Evolutionary conservation across 2,888 invertebrate species (phyloP).

Genomic region (Hylaea fasciaria): DNA sequence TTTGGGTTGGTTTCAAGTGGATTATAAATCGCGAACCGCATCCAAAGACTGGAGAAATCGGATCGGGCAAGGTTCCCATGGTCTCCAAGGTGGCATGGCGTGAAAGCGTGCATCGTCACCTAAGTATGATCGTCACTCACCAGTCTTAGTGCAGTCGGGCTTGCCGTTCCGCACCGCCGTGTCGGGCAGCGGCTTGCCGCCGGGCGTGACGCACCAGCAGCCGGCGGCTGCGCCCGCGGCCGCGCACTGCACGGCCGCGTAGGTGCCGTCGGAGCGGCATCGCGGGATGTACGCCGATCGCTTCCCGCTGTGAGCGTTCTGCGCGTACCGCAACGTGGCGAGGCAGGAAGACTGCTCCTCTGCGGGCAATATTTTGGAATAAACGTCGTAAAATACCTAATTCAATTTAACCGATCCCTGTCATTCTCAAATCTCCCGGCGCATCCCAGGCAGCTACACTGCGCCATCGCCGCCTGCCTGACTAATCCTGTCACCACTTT

Average conservation of each 20-base stretch:
- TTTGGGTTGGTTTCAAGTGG: too few relatives aligned
- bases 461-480: neutral
- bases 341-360: constrained; percentile 81
- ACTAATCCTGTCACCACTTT: too few relatives aligned
- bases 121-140: constrained; percentile 52
- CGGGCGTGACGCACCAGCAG: constrained; percentile 96
- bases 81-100: neutral
- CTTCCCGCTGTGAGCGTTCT: constrained; percentile 67
- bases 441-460: neutral
- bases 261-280: constrained; percentile 93
- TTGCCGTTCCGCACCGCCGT: constrained; percentile 89
- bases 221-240: constrained; percentile 89
- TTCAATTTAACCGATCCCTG: too few relatives aligned
- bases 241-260: constrained; percentile 93
- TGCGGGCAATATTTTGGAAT: constrained; percentile 38
- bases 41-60: too few relatives aligned
- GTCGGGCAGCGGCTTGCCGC: constrained; percentile 92
- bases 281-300: constrained; percentile 88
- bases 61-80: too few relatives aligned
- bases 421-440: neutral
- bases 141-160: constrained; percentile 87
- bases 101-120: too few relatives aligned
- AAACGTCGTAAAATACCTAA: neutral
- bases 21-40: too few relatives aligned
- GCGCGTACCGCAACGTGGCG: constrained; percentile 73